Percentiles rank a stretch among this genome's conserved stretches.
These are phyloP conservation scores for Cosmia pyralina DNA, from an alignment of 2,888 invertebrate genomes.

Conservation along the genomic window DNA sequence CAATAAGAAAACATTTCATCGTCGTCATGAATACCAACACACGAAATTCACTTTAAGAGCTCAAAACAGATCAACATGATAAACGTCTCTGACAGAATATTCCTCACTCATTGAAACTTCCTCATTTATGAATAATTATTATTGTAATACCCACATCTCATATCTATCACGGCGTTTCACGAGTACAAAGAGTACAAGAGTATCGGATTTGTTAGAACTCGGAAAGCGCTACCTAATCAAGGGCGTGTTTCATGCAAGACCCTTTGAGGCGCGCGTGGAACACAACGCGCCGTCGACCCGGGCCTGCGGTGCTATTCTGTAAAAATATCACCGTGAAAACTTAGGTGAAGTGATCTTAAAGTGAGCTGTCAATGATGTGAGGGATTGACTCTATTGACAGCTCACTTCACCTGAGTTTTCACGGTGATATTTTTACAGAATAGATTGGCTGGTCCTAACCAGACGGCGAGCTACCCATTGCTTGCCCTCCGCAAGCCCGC, in stretches of 20 bases:
- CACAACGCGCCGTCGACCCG: neutral
- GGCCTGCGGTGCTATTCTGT: too few species aligned
- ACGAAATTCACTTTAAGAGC: slow-evolving; percentile 1
- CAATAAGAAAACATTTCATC: neutral
- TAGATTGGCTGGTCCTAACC: too few species aligned
- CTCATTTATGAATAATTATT: slow-evolving; percentile 18
- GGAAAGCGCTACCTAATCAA: too few species aligned
- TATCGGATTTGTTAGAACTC: slow-evolving; percentile 5
- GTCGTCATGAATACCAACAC: neutral
- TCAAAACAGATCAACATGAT: slow-evolving; percentile 14
- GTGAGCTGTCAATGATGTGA: too few species aligned
- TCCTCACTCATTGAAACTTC: neutral
- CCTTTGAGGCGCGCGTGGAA: too few species aligned
- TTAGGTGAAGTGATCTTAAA: too few species aligned
- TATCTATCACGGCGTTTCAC: slow-evolving; percentile 1
- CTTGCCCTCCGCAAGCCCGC: too few species aligned
- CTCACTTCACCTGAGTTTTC: too few species aligned
- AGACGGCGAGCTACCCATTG: too few species aligned
- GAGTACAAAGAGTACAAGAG: neutral
- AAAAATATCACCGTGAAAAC: too few species aligned
- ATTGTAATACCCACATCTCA: neutral
- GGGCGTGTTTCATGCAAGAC: neutral
- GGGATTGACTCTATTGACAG: too few species aligned
- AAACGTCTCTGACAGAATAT: neutral
- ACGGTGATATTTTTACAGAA: too few species aligned